phyloP scores from a whole-genome alignment of 35 echinoderm and acorn worm species.

The Stichopus chloronotus region DNA sequence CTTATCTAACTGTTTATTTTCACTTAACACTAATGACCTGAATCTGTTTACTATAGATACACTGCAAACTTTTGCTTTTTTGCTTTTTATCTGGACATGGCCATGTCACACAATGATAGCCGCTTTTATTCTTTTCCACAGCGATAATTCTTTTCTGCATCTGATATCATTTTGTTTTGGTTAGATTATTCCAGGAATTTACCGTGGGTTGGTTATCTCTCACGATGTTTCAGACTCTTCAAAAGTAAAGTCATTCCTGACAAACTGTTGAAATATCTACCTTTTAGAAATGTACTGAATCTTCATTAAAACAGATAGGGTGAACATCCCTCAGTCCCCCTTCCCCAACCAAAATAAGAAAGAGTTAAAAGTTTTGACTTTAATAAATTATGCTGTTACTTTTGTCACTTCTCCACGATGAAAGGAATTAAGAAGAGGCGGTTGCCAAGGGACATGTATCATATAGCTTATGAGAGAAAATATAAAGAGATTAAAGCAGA shows the following conservation, averaged over 20 bases:
- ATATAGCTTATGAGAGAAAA: not conserved
- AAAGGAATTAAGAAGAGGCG: not conserved
- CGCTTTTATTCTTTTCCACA: too few relatives aligned
- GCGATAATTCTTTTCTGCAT: too few relatives aligned
- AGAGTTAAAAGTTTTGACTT: too few relatives aligned
- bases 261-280: not conserved
- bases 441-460: not conserved
- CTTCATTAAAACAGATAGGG: too few relatives aligned
- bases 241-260: not conserved
- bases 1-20: conserved; percentile 55
- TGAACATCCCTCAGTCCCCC: too few relatives aligned
- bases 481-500: not conserved
- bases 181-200: not conserved
- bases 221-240: not conserved
- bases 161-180: not conserved
- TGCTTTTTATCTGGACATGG: not conserved
- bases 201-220: not conserved
- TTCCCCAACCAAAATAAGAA: too few relatives aligned
- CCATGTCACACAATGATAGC: not conserved
- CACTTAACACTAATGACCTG: conserved; percentile 46
- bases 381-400: not conserved
- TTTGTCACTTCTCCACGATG: not conserved
- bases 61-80: not conserved
- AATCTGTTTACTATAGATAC: conserved; percentile 17
- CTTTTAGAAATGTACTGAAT: too few relatives aligned